Conservation (phyloP, 2,797 vertebrate genomes). For the Euphonia xanthogaster region DNA sequence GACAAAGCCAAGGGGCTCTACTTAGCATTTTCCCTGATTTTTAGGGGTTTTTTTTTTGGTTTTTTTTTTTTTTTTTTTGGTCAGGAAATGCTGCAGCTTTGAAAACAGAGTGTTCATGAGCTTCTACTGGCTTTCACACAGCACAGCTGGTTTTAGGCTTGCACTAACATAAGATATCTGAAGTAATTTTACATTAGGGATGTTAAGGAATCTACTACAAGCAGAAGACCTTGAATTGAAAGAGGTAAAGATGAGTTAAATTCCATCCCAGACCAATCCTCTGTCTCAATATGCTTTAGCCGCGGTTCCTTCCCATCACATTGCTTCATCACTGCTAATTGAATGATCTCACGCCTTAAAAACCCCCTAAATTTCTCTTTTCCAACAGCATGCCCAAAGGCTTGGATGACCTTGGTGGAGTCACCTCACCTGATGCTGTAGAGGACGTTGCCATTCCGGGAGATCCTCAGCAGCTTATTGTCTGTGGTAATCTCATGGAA, state of each 20-base stretch:
- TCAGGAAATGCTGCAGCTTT: neutral
- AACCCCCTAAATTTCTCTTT: rapidly evolving
- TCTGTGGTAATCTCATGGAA: slow-evolving; percentile 98
- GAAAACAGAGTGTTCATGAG: neutral
- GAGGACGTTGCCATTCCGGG: slow-evolving; percentile 93
- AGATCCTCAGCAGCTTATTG: slow-evolving; percentile 96
- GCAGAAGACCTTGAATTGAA: neutral
- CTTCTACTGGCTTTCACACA: neutral
- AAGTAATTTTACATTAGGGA: neutral
- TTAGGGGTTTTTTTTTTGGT: neutral
- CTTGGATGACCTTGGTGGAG: neutral
- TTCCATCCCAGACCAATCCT: neutral
- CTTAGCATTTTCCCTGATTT: neutral
- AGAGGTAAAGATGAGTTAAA: neutral
- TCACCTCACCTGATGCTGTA: slow-evolving; percentile 92
- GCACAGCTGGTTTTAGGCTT: neutral
- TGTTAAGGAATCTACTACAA: neutral
- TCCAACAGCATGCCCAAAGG: neutral
- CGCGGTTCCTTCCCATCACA: neutral
- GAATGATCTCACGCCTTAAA: neutral
- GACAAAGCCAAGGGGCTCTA: neutral
- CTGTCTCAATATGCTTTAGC: neutral
- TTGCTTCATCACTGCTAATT: neutral
- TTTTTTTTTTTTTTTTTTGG: neutral
- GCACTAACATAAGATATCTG: neutral